These are phyloP conservation scores for Pararge aegeria DNA, from an alignment of 1,140 invertebrate genomes.

Conservation along the genomic window DNA sequence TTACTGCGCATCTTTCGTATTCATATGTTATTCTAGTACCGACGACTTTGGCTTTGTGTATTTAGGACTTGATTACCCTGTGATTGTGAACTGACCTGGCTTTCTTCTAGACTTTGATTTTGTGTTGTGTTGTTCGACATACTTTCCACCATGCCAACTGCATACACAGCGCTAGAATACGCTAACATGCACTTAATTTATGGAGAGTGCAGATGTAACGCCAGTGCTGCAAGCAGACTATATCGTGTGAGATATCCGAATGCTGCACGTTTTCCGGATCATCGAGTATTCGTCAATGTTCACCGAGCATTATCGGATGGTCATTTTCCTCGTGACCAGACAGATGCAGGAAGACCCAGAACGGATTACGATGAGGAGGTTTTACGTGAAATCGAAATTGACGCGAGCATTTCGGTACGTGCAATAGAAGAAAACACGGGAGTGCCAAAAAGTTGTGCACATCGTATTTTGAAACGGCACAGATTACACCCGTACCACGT, in stretches of 20 bases:
- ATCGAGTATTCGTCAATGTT: conserved; percentile 7
- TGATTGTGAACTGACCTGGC: no score
- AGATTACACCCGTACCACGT: conserved; percentile 4
- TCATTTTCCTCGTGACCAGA: conserved; percentile 5
- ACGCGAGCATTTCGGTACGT: not conserved
- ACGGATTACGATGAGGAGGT: conserved; percentile 1
- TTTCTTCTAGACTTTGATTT: no score
- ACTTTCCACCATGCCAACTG: conserved; percentile 13
- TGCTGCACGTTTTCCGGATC: conserved; percentile 10
- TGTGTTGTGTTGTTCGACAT: no score
- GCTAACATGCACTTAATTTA: not conserved
- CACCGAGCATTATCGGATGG: conserved; percentile 9
- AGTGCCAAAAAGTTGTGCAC: not conserved
- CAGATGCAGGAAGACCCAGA: conserved; percentile 9
- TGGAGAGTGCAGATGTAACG: not conserved
- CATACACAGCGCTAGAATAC: not conserved
- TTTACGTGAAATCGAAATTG: conserved; percentile 6
- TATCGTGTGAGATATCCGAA: conserved; percentile 21
- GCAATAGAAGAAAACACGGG: not conserved
- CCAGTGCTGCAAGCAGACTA: not conserved
- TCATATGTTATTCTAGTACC: no score
- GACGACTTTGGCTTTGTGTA: no score
- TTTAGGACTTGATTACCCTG: no score
- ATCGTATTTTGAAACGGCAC: conserved; percentile 5
- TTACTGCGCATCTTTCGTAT: no score